Evolutionary conservation across 2,888 invertebrate species (phyloP).

Genomic region (Acanthosepion esculentum): DNA sequence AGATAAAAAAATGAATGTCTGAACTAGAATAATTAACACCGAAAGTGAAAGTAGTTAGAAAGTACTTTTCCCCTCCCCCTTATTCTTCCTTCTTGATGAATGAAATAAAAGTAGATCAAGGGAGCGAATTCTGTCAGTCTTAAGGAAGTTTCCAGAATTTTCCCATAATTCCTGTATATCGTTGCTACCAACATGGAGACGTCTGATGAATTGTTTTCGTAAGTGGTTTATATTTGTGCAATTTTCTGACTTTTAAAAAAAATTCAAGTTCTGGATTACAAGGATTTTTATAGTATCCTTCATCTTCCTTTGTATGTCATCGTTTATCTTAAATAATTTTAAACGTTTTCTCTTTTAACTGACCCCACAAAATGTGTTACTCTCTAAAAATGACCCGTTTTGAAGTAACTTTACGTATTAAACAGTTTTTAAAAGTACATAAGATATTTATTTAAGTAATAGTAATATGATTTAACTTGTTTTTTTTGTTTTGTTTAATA

Average conservation of each 20-base stretch:
- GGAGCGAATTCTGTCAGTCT: not conserved
- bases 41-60: too few relatives aligned
- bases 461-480: too few relatives aligned
- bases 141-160: slow-evolving; percentile 46
- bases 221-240: not conserved
- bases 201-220: slow-evolving; percentile 40
- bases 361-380: not conserved
- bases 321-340: not conserved
- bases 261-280: not conserved
- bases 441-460: too few relatives aligned
- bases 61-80: too few relatives aligned
- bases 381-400: not conserved
- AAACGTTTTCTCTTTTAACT: not conserved
- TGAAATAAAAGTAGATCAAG: not conserved
- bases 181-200: slow-evolving; percentile 45
- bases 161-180: slow-evolving; percentile 41
- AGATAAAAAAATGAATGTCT: too few relatives aligned
- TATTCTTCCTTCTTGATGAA: too few relatives aligned
- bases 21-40: too few relatives aligned
- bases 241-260: not conserved
- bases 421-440: too few relatives aligned
- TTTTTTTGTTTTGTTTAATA: not conserved
- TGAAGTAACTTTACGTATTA: not conserved
- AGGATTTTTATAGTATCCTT: not conserved
- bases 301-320: not conserved